These are phyloP conservation scores for Parotia lawesii DNA, from an alignment of 2,113 vertebrate genomes.

Conservation along the genomic window DNA sequence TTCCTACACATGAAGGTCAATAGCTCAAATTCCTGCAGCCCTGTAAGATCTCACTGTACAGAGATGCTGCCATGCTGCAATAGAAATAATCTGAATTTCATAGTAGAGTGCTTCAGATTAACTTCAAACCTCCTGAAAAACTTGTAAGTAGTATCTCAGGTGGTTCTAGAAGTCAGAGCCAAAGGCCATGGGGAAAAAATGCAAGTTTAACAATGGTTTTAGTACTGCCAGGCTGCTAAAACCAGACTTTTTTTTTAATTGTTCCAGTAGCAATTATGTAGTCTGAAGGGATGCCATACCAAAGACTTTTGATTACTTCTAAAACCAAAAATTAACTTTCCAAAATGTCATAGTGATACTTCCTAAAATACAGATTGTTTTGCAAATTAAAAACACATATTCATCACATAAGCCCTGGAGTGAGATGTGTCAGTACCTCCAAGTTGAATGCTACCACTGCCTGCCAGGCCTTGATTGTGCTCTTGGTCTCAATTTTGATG, in stretches of 20 bases:
- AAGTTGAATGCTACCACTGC: not conserved
- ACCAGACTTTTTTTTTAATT: accelerated
- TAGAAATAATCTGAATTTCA: not conserved
- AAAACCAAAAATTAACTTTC: not conserved
- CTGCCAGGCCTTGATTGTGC: not conserved
- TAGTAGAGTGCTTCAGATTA: not conserved
- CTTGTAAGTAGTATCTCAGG: not conserved
- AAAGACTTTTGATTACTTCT: not conserved
- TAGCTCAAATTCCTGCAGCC: not conserved
- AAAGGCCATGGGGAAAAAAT: not conserved
- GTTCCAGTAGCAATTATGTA: not conserved
- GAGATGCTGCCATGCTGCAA: not conserved
- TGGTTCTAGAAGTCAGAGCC: not conserved
- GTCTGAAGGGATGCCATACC: not conserved
- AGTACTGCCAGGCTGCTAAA: not conserved
- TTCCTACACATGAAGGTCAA: not conserved
- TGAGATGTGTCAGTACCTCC: not conserved
- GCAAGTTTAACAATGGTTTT: not conserved
- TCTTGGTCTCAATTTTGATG: not conserved
- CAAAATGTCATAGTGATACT: not conserved
- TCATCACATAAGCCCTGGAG: accelerated
- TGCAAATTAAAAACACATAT: not conserved
- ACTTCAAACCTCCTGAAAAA: not conserved
- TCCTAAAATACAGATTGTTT: not conserved
- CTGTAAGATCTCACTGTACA: not conserved